Evolutionary conservation across 2,797 vertebrate genomes (phyloP).

Genomic region (Channa striata): DNA sequence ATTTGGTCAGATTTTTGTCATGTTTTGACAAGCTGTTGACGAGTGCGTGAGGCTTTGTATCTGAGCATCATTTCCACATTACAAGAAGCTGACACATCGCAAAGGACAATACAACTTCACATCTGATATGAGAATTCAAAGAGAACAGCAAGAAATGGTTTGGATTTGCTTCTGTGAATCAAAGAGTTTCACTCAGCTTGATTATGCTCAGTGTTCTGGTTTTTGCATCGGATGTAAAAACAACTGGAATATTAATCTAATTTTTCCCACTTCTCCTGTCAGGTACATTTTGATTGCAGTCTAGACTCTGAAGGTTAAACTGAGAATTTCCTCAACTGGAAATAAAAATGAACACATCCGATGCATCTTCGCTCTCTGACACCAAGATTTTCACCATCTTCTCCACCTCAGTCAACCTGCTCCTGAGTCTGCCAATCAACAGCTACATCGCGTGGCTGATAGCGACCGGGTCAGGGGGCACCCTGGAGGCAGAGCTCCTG

Average conservation of each 20-base stretch:
- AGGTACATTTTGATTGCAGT: no score
- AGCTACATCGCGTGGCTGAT: not conserved
- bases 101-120: not conserved
- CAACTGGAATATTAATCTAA: no score
- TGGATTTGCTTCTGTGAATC: not conserved
- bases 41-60: not conserved
- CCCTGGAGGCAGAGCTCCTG: not conserved
- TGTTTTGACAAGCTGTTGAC: not conserved
- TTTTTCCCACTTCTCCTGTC: no score
- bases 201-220: no score
- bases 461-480: not conserved
- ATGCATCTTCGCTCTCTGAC: not conserved
- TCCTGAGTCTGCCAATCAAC: slow-evolving; percentile 2
- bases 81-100: not conserved
- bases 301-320: not conserved
- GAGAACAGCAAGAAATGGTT: not conserved
- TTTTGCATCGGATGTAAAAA: no score
- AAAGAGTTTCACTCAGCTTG: no score
- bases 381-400: not conserved
- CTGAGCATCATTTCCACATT: slow-evolving; percentile 18
- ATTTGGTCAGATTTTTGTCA: no score
- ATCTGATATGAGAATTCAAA: not conserved
- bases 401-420: not conserved
- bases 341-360: slow-evolving; percentile 1
- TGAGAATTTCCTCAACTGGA: not conserved